Evolutionary conservation across 2,113 vertebrate species (phyloP).

Genomic region (Machaerirhynchus nigripectus): DNA sequence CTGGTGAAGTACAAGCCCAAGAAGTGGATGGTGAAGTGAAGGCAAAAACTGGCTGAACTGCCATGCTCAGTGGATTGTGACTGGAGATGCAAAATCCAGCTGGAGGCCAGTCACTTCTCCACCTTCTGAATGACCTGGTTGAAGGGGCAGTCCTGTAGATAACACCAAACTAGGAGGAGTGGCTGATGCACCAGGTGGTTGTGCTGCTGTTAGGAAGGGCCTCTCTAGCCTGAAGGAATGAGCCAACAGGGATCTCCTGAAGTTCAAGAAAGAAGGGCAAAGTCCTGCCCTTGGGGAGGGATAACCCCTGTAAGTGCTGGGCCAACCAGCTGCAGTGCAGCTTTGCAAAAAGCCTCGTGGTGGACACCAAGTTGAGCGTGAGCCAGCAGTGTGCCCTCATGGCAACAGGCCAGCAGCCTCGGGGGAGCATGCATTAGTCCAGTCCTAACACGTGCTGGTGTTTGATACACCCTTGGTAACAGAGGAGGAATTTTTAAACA

Average conservation of each 20-base stretch:
- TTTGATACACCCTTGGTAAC: not conserved
- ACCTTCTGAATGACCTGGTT: not conserved
- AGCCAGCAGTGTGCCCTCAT: not conserved
- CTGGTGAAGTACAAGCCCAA: not conserved
- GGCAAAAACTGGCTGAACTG: not conserved
- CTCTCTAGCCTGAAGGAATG: not conserved
- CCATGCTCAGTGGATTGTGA: not conserved
- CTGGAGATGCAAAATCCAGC: not conserved
- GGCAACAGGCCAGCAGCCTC: not conserved
- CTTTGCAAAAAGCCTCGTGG: not conserved
- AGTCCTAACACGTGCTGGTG: not conserved
- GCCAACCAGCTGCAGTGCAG: not conserved
- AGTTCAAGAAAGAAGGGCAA: not conserved
- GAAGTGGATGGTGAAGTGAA: not conserved
- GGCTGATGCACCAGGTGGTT: not conserved
- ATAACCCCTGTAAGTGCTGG: not conserved
- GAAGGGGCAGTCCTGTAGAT: not conserved
- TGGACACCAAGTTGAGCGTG: fast-evolving
- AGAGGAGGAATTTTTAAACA: not conserved
- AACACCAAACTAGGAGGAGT: not conserved
- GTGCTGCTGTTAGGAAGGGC: not conserved
- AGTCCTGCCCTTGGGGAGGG: not conserved
- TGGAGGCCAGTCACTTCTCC: not conserved
- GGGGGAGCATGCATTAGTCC: not conserved
- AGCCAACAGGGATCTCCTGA: not conserved